These are phyloP conservation scores for Crocodylus rhombifer DNA, from an alignment of 2,797 vertebrate species.

Conservation along the genomic window DNA sequence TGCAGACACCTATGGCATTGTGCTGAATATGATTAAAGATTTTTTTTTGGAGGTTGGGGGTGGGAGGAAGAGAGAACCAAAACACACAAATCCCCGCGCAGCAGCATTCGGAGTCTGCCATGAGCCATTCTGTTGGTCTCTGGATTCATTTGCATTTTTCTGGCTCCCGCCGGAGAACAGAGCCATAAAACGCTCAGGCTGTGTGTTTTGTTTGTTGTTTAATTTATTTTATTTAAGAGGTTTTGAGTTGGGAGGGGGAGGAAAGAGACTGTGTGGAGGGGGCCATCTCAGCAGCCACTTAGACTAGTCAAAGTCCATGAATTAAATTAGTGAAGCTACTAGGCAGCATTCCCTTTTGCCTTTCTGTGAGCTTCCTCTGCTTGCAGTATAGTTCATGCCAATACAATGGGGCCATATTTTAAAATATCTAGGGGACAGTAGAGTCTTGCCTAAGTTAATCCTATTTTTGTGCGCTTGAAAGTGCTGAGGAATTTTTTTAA, in stretches of 20 bases:
- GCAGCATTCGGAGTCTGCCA: fast-evolving
- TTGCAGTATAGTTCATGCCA: neutral
- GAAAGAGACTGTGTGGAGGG: neutral
- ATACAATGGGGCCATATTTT: fast-evolving
- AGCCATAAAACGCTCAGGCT: neutral
- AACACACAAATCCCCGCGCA: fast-evolving
- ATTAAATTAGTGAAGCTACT: conserved; percentile 35
- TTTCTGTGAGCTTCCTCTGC: neutral
- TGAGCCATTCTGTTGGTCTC: neutral
- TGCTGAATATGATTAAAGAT: conserved; percentile 1
- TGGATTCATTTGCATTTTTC: neutral
- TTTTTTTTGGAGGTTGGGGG: neutral
- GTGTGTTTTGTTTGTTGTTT: neutral
- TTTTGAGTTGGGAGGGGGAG: conserved; percentile 11
- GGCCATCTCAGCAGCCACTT: conserved; percentile 28
- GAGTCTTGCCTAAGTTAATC: neutral
- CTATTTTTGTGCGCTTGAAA: neutral
- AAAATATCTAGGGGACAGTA: fast-evolving
- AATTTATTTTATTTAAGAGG: conserved; percentile 53
- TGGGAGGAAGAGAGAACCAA: neutral
- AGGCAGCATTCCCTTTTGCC: neutral
- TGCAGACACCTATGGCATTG: conserved; percentile 51
- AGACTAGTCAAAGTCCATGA: conserved; percentile 38
- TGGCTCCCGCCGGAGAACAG: neutral
- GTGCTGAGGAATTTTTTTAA: fast-evolving